Evolutionary conservation across 2,888 invertebrate genomes (phyloP), one percentile per base, ranked within the genome.

Genomic region (Lagria hirta): DNA sequence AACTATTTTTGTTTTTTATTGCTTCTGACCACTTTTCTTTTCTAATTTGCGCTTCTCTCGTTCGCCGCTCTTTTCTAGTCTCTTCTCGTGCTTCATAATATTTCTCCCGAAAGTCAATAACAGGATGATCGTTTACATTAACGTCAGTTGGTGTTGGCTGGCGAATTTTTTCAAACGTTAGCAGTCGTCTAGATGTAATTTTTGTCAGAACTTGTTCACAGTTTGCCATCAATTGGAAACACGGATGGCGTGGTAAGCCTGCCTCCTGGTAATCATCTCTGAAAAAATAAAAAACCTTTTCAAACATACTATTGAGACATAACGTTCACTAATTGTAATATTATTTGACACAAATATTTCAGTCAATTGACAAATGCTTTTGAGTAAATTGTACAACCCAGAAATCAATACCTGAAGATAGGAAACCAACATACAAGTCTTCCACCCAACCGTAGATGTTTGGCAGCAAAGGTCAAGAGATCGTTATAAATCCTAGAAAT

Each of bases 371-470:
- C n/a, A n/a, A n/a, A n/a, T n/a, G 4, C 18, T 4, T 18, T 6
- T 6, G 18, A 18, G 4, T 4, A 18, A 18, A 18, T 18, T 4
- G 18, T 6, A 18, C 6, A 18, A 18, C 18, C 6, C 18, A 24
- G 24, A 6, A 24, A 24, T 24, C 4, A 12, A 10, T 64, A 88
- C 86, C 89, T 83, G 51, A 88, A 85, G 20, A 95, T 77, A 14
- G 99, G 99, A 60, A 95, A 83, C 98, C 98, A 99, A 74, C 88
- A 96, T 0, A 98, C 95, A 10, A 99, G 74, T 49, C 92, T 75
- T 0, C 95, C 88, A 3, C 84, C 81, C 3, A 88, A 51, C 54
- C 74, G 78, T 40, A 99, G 76, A 67, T 88, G 84, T 33, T 75
- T 75, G 0, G 88, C 88, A 0, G 93, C 81, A 72, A 97, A 93